These are phyloP conservation scores for Cryptus viduatorius DNA, from an alignment of 2,888 invertebrate genomes.

Conservation along the genomic window DNA sequence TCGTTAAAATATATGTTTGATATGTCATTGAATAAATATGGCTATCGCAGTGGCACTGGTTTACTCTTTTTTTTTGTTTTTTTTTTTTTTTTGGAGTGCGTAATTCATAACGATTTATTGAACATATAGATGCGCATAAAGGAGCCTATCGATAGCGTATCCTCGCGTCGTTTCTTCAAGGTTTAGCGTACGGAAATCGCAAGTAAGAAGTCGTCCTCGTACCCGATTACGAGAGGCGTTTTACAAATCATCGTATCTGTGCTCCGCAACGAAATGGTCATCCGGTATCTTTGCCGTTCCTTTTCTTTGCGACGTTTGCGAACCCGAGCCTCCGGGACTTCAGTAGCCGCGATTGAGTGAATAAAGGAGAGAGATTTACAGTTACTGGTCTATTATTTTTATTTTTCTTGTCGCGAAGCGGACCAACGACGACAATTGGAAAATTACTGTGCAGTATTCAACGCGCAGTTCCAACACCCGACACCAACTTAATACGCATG, in stretches of 20 bases:
- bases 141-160: conserved; percentile 7
- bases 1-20: background rate
- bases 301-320: conserved; percentile 15
- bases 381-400: conserved; percentile 21
- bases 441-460: conserved; percentile 37
- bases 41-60: background rate
- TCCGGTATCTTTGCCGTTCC: conserved; percentile 16
- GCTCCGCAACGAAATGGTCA: conserved; percentile 46
- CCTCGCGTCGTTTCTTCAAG: conserved; percentile 37
- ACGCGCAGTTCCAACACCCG: conserved; percentile 15
- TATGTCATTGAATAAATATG: background rate
- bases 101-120: conserved; percentile 5
- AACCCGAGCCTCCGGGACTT: background rate
- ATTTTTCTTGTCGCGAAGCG: conserved; percentile 26
- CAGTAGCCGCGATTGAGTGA: background rate
- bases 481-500: conserved; percentile 8
- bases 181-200: conserved; percentile 36
- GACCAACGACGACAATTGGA: conserved; percentile 25
- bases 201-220: conserved; percentile 65
- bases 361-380: conserved; percentile 12
- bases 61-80: background rate
- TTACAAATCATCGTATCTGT: conserved; percentile 32
- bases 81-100: background rate
- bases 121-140: background rate
- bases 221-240: conserved; percentile 52